phyloP scores from a whole-genome alignment of 2,797 vertebrate genomes.

The Pipistrellus nathusii region DNA sequence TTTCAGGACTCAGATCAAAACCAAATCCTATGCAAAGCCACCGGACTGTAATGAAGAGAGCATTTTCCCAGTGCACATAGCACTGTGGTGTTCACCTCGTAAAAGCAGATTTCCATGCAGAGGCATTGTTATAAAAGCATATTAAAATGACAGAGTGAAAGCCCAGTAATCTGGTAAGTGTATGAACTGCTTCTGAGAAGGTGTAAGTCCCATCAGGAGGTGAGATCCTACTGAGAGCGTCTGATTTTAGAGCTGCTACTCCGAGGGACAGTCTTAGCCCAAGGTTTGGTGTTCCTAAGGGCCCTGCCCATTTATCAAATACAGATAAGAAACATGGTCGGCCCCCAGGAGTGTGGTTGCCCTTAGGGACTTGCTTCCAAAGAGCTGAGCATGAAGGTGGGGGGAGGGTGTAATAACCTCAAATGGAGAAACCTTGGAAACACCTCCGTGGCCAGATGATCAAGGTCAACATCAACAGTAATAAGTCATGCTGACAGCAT shows the following conservation, averaged over 20 bases:
- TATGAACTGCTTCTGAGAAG: neutral
- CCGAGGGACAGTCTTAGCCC: neutral
- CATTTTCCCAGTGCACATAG: neutral
- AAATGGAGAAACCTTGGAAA: neutral
- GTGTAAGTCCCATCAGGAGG: neutral
- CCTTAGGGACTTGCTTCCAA: neutral
- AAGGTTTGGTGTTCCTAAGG: neutral
- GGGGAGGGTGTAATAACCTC: neutral
- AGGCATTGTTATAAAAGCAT: neutral
- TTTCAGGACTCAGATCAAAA: slow-evolving; percentile 48
- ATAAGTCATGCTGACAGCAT: neutral
- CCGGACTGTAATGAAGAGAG: neutral
- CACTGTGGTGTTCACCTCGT: neutral
- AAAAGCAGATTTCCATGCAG: slow-evolving; percentile 10
- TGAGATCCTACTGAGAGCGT: neutral
- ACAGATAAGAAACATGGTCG: neutral
- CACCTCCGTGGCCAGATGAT: neutral
- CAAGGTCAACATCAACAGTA: neutral
- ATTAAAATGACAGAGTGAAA: neutral
- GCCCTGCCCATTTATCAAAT: neutral
- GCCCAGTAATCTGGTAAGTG: neutral
- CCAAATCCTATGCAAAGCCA: slow-evolving; percentile 1
- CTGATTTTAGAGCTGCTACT: neutral
- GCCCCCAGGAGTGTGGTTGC: neutral
- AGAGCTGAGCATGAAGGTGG: neutral